These are phyloP conservation scores for Pteropus alecto DNA, from an alignment of 2,113 vertebrate species.

Conservation along the genomic window DNA sequence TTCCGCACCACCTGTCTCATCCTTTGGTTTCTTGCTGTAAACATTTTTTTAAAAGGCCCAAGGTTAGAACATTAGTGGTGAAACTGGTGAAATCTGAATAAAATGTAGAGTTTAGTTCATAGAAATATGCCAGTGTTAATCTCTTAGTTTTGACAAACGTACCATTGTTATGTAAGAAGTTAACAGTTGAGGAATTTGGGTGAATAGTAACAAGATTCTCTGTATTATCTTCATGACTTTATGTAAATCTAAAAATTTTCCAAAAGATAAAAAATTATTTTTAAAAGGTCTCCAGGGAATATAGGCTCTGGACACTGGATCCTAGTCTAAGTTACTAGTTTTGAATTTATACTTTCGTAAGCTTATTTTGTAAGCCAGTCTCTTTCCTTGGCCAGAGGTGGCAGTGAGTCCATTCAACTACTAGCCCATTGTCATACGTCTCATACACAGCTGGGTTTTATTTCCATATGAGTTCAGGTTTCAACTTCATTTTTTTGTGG, in stretches of 20 bases:
- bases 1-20: neutral
- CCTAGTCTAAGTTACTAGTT: neutral
- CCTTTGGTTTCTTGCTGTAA: neutral
- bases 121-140: neutral
- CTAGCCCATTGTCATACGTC: neutral
- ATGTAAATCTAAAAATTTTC: neutral
- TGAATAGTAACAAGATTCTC: neutral
- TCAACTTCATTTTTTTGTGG: neutral
- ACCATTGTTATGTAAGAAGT: neutral
- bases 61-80: neutral
- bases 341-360: neutral
- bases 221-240: neutral
- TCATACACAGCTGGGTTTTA: neutral
- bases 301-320: neutral
- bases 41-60: neutral
- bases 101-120: neutral
- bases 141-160: neutral
- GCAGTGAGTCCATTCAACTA: neutral
- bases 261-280: neutral
- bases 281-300: neutral
- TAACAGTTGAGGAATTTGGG: neutral
- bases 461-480: neutral
- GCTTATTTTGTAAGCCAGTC: neutral
- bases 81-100: neutral
- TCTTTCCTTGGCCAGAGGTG: neutral